These are phyloP conservation scores for Oxystoma pomonae DNA, from an alignment of 2,888 invertebrate species.

Conservation along the genomic window DNA sequence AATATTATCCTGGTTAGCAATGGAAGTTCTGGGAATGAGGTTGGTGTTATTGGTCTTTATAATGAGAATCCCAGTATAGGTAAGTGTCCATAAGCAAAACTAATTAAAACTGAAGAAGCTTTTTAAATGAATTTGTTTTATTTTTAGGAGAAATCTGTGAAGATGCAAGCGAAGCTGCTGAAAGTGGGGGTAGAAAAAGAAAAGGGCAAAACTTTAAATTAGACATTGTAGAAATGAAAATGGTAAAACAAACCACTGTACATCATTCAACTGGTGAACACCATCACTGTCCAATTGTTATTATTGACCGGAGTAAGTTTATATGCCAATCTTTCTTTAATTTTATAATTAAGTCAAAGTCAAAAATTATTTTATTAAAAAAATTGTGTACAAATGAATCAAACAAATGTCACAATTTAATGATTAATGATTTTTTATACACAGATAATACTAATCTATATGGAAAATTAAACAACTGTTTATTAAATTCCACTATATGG, in stretches of 20 bases:
- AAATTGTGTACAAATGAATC: too few relatives aligned
- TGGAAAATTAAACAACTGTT: too few relatives aligned
- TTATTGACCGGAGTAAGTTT: slow-evolving; percentile 58
- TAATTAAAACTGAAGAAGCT: too few relatives aligned
- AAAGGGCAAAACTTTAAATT: slow-evolving; percentile 32
- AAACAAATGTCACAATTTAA: too few relatives aligned
- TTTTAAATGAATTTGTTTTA: too few relatives aligned
- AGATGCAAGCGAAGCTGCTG: slow-evolving; percentile 31
- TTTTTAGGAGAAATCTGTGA: slow-evolving; percentile 50
- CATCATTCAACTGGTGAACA: slow-evolving; percentile 49
- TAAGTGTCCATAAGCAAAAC: background rate
- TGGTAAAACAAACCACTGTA: slow-evolving; percentile 60
- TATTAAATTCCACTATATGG: too few relatives aligned
- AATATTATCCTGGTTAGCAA: slow-evolving; percentile 63
- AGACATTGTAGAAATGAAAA: slow-evolving; percentile 56
- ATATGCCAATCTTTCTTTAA: background rate
- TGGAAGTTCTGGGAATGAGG: slow-evolving; percentile 48
- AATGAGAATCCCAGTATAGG: slow-evolving; percentile 45
- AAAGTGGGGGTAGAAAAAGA: slow-evolving; percentile 37
- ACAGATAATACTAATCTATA: too few relatives aligned
- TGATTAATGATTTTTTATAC: too few relatives aligned
- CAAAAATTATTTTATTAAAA: too few relatives aligned
- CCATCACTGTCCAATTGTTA: slow-evolving; percentile 54
- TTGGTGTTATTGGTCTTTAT: slow-evolving; percentile 53
- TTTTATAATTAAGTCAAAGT: background rate